These are phyloP conservation scores for Stramonita haemastoma DNA, from an alignment of 2,888 invertebrate genomes.

Conservation along the genomic window DNA sequence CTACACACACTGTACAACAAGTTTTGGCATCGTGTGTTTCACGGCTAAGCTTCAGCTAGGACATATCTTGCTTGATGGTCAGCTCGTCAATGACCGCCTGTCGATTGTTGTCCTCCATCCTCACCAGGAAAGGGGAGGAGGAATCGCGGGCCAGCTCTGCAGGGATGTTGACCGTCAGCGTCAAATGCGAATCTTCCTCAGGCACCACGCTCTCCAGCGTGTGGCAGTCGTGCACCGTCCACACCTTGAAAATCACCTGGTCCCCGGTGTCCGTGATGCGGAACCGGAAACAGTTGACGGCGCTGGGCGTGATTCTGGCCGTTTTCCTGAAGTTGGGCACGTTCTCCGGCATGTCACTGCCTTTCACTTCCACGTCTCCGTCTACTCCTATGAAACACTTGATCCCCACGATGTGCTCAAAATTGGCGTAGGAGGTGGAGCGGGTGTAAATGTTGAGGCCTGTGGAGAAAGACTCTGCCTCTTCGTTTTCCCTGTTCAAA, in stretches of 20 bases:
- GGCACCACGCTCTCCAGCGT: slow-evolving; percentile 65
- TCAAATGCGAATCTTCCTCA: slow-evolving; percentile 54
- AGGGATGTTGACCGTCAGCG: slow-evolving; percentile 57
- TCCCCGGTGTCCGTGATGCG: slow-evolving; percentile 60
- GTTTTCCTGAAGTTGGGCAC: slow-evolving; percentile 54
- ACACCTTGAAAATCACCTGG: slow-evolving; percentile 62
- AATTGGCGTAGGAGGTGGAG: slow-evolving; percentile 62
- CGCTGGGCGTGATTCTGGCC: slow-evolving; percentile 64
- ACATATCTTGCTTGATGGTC: slow-evolving; percentile 57
- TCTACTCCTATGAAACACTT: slow-evolving; percentile 68
- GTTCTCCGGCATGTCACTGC: slow-evolving; percentile 55
- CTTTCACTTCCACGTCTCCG: slow-evolving; percentile 63
- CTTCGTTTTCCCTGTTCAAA: slow-evolving; percentile 58
- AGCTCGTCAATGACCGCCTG: slow-evolving; percentile 70
- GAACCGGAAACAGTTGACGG: slow-evolving; percentile 66
- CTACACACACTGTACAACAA: too few species aligned
- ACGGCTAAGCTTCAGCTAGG: not conserved
- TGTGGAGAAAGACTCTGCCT: slow-evolving; percentile 58
- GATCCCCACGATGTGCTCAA: slow-evolving; percentile 68
- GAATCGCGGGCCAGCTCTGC: slow-evolving; percentile 52
- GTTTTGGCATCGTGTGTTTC: too few species aligned
- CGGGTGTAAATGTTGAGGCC: slow-evolving; percentile 68
- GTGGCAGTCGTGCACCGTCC: slow-evolving; percentile 65
- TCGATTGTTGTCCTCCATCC: slow-evolving; percentile 67
- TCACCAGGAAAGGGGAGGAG: slow-evolving; percentile 68